Base-by-base conservation (phyloP, 2,797 vertebrate genomes). In the Miichthys miiuy region DNA sequence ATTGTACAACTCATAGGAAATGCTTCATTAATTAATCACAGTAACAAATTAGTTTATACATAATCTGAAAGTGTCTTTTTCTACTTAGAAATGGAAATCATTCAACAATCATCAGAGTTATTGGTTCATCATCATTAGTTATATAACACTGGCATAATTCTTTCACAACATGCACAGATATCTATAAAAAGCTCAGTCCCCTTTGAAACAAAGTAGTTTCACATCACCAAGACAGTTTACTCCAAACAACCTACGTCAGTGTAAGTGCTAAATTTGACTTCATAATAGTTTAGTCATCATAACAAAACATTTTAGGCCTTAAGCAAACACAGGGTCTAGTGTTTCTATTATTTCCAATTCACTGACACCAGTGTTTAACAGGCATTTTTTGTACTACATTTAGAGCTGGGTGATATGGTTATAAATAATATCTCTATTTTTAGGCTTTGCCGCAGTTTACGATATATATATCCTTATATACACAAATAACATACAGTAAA, bases 141-240 rank as follows among this genome's bases (percentile, higher is more conserved):
- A 47, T 17, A 46, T 38, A 38, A 20, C 25, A 23, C 18, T 12
- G 25, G 42, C 9, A 55, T 34, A 20, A 54, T 11, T 47, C 13
- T 41, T 64, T 44, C 6, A 56, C 14, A 66, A 11, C 51, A 44
- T 65, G 2, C 56, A 65, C 30, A 75, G 18, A 57, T n/a, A 41
- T 54, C n/a, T 14, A 50, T 57, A 34, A 11, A 42, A 72, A 34
- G 42, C 9, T 67, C 17, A 23, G n/a, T 16, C 3, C 8, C 23
- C 16, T 41, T 21, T 69, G 12, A 41, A 30, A 8, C 47, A 60
- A 56, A 11, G 14, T 57, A 44, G 50, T 46, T 30, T 34, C 14
- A 58, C 11, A 54, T 10, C 2, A 62, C n/a, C 4, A 7, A 60
- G 47, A n/a, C 13, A 25, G 16, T 72, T 69, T 34, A n/a, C 17